Conservation (phyloP, 2,797 vertebrate species). For the Petrocephalus sullivani region DNA sequence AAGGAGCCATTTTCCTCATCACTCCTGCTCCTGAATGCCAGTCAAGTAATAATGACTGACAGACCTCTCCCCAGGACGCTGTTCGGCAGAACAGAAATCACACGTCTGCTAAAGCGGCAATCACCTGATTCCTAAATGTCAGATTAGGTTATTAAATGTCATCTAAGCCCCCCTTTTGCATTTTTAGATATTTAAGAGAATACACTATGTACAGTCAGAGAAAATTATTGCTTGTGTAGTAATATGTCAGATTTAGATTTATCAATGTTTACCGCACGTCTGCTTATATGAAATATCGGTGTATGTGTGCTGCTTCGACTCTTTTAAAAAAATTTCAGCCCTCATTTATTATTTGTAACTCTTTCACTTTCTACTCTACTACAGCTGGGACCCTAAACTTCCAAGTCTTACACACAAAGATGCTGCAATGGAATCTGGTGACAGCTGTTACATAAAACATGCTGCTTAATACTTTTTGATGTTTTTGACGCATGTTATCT, state of each 20-base stretch:
- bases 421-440: neutral
- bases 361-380: neutral
- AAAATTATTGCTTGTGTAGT: neutral
- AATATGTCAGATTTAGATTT: slow-evolving; percentile 3
- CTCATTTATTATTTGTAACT: neutral
- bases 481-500: neutral
- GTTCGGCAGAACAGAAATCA: neutral
- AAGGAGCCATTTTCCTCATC: neutral
- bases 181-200: neutral
- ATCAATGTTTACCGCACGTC: neutral
- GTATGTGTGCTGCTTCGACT: neutral
- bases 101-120: neutral
- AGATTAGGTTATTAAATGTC: slow-evolving; percentile 9
- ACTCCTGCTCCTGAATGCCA: neutral
- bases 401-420: neutral
- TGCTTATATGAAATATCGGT: neutral
- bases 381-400: neutral
- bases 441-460: neutral
- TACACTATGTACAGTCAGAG: neutral
- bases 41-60: slow-evolving; percentile 12
- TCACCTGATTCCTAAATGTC: slow-evolving; percentile 15
- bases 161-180: neutral
- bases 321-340: neutral
- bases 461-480: neutral
- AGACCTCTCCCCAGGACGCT: neutral